Evolutionary conservation across 2,888 invertebrate genomes (phyloP), one percentile per base, ranked within the genome.

Genomic region (Nesidiocoris tenuis): DNA sequence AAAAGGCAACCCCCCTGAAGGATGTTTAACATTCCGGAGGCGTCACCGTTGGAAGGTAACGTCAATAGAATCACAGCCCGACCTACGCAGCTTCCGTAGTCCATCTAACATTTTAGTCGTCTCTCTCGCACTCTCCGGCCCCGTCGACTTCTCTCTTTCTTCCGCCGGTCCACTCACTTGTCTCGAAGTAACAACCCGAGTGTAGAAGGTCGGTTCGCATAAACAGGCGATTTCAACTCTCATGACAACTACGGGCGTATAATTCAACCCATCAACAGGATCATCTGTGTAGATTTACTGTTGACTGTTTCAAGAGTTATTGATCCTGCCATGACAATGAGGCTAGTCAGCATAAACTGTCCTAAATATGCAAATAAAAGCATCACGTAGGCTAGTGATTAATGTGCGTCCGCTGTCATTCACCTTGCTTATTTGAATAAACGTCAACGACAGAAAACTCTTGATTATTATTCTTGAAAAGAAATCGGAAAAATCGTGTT

Each of bases 1-100:
- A 65, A 67, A 56, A 21, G 55, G 39, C 39, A 39, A 12, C 39
- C n/a, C 39, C 39, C 39, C 5, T 39, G 56, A 67, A 67, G 54
- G 67, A 19, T 54, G 59, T 59, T 70, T 59, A 70, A 70, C 70
- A 70, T 70, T 70, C 70, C 23, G 70, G 16, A 25, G 59, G 54
- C 18, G 59, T n/a, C 61, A 25, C 16, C 59, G 19, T 21, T 12
- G 25, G 54, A 23, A 57, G 21, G 70, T 25, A 70, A 70, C 70
- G 70, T 70, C 70, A 70, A 70, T 70, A 70, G 70, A 70, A 70
- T 70, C 70, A 59, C 59, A 57, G 70, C 39, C 39, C 70, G 24
- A n/a, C 70, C 70, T 56, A 70, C 70, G 70, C 70, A 68, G 61
- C 59, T 70, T 19, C 59, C 21, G 70, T 56, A 67, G 67, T 9